phyloP scores from a whole-genome alignment of 2,888 invertebrate species.

The Cryptosula pallasiana region DNA sequence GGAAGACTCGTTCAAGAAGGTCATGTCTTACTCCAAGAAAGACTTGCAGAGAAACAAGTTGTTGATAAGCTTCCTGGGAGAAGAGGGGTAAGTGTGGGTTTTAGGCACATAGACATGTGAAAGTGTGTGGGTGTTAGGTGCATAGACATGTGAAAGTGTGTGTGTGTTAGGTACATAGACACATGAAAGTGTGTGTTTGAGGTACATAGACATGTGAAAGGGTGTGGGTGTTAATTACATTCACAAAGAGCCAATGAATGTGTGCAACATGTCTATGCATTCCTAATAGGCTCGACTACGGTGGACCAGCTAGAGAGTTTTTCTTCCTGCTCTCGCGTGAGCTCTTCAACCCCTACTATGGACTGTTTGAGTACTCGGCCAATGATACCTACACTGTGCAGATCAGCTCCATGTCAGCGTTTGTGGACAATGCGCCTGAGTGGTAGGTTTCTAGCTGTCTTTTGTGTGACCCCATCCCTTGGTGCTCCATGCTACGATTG shows the following conservation, averaged over 20 bases:
- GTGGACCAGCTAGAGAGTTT: constrained; percentile 94
- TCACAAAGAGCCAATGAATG: too few species aligned
- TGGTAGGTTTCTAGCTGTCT: too few species aligned
- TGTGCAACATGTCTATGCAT: too few species aligned
- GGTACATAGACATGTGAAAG: too few species aligned
- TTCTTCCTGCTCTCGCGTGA: constrained; percentile 95
- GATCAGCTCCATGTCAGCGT: constrained; percentile 80
- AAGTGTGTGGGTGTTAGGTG: too few species aligned
- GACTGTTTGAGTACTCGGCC: constrained; percentile 94
- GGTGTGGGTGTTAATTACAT: too few species aligned
- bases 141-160: too few species aligned
- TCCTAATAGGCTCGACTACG: constrained; percentile 84
- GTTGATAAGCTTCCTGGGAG: constrained; percentile 77
- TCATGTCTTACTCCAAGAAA: constrained; percentile 92
- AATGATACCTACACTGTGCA: constrained; percentile 92
- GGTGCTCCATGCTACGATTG: too few species aligned
- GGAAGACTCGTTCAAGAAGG: constrained; percentile 91
- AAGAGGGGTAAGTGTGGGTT: constrained; percentile 71
- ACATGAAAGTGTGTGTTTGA: too few species aligned
- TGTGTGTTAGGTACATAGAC: too few species aligned
- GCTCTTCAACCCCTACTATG: constrained; percentile 96
- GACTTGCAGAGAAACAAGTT: constrained; percentile 91
- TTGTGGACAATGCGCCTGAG: constrained; percentile 93
- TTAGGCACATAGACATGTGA: too few species aligned
- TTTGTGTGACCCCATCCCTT: too few species aligned